Evolutionary conservation across 2,797 vertebrate genomes (phyloP).

Genomic region (Coracias cyanogaster): DNA sequence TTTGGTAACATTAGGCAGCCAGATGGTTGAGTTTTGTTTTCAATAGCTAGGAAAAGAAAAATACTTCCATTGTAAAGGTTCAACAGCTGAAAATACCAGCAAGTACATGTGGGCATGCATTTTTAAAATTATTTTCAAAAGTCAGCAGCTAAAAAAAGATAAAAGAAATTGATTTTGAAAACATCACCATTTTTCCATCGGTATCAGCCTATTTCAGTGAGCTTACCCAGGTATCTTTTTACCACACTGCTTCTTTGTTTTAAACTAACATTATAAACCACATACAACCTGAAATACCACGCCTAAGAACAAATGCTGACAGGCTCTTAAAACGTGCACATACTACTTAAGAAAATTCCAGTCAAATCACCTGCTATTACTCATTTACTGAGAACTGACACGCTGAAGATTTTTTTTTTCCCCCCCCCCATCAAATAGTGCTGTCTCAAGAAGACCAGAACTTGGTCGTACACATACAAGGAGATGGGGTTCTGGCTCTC

Average conservation of each 20-base stretch:
- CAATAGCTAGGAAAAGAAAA: constrained; percentile 2
- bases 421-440: too few relatives aligned
- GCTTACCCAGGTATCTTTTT: neutral
- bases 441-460: neutral
- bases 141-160: neutral
- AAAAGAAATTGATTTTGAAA: neutral
- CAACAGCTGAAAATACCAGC: neutral
- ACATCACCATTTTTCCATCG: neutral
- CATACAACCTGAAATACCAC: neutral
- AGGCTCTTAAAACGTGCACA: neutral
- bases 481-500: neutral
- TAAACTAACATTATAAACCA: neutral
- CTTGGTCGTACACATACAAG: neutral
- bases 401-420: too few relatives aligned
- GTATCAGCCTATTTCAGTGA: neutral
- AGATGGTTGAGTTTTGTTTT: neutral
- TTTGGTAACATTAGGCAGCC: constrained; percentile 16
- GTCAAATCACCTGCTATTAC: neutral
- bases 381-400: neutral
- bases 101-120: neutral
- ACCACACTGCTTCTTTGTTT: neutral
- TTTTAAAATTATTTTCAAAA: neutral
- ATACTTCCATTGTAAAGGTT: neutral
- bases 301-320: neutral
- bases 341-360: neutral